These are phyloP conservation scores for Stenodema calcarata DNA, from an alignment of 2,888 invertebrate species.

Conservation along the genomic window DNA sequence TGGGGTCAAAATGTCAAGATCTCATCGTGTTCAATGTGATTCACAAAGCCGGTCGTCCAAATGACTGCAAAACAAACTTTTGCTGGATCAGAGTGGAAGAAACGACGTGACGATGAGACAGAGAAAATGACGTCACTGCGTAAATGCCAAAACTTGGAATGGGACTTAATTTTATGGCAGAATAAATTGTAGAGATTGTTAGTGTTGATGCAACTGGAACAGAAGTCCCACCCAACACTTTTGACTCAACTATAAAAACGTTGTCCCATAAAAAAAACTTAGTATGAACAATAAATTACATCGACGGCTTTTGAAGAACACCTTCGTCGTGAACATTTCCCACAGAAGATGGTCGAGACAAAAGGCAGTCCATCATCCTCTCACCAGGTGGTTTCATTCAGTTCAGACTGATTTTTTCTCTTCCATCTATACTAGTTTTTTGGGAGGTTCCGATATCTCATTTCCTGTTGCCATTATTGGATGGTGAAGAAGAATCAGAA, in stretches of 20 bases:
- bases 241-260: not conserved
- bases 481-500: too few species aligned
- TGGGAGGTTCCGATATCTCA: not conserved
- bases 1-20: too few species aligned
- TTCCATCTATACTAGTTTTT: not conserved
- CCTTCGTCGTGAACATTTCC: not conserved
- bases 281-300: not conserved
- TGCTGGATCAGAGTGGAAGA: too few species aligned
- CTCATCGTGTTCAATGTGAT: too few species aligned
- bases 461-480: not conserved
- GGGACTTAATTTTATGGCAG: too few species aligned
- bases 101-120: too few species aligned
- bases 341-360: not conserved
- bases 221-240: not conserved
- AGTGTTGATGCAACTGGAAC: too few species aligned
- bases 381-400: slow-evolving; percentile 28
- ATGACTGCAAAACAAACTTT: too few species aligned
- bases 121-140: too few species aligned
- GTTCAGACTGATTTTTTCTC: not conserved
- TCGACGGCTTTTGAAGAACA: not conserved
- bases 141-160: too few species aligned
- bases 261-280: not conserved
- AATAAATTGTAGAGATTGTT: too few species aligned
- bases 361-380: not conserved
- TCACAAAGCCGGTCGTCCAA: too few species aligned